phyloP scores from a whole-genome alignment of 2,797 vertebrate species.

The Xenentodon cancila region DNA sequence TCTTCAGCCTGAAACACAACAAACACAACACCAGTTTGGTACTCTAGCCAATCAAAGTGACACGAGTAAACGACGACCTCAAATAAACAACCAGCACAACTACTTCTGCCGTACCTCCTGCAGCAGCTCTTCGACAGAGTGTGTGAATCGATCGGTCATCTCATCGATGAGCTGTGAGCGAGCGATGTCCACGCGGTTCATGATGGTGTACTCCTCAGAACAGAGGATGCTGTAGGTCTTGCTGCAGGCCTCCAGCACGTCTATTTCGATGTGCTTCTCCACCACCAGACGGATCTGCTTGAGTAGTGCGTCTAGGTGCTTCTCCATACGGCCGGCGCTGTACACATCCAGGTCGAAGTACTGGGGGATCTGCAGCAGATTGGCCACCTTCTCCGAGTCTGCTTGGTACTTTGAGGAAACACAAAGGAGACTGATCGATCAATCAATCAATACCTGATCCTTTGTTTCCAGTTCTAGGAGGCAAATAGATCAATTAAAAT shows the following conservation, averaged over 20 bases:
- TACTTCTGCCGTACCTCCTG: slow-evolving; percentile 86
- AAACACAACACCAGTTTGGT: slow-evolving; percentile 15
- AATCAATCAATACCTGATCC: neutral
- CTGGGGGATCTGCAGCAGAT: slow-evolving; percentile 97
- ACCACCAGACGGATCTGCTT: slow-evolving; percentile 99
- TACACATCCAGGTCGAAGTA: slow-evolving; percentile 99
- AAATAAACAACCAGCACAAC: neutral
- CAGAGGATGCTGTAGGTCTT: slow-evolving; percentile 99
- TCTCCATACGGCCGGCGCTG: slow-evolving; percentile 85
- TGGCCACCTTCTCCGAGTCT: slow-evolving; percentile 97
- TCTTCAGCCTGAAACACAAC: slow-evolving; percentile 88
- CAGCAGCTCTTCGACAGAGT: slow-evolving; percentile 96
- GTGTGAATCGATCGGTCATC: slow-evolving; percentile 94
- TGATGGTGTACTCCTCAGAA: slow-evolving; percentile 98
- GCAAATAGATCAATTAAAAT: slow-evolving; percentile 13
- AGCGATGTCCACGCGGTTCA: slow-evolving; percentile 98
- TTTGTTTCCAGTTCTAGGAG: slow-evolving; percentile 1
- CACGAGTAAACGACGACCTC: too few species aligned
- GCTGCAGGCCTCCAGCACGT: slow-evolving; percentile 98
- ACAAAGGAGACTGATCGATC: neutral
- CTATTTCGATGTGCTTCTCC: slow-evolving; percentile 96
- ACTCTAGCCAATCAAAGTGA: neutral
- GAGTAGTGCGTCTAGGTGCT: slow-evolving; percentile 94
- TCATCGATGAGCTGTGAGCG: slow-evolving; percentile 98
- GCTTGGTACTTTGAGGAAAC: slow-evolving; percentile 87